phyloP scores from a whole-genome alignment of 2,113 vertebrate species.

The Dascyllus trimaculatus region DNA sequence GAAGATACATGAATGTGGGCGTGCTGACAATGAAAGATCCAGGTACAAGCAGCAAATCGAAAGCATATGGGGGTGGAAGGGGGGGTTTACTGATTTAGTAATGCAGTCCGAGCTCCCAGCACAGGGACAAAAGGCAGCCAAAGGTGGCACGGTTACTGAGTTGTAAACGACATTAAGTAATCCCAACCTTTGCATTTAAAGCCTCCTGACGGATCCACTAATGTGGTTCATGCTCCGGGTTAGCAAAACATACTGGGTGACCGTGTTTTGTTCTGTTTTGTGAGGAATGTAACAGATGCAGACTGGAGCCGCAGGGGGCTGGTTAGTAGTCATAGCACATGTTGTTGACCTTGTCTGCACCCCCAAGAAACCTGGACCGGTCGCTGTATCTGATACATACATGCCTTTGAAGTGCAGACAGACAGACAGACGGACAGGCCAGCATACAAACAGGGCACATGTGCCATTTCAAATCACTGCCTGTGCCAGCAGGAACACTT shows the following conservation, averaged over 20 bases:
- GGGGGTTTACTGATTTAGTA: constrained; percentile 47
- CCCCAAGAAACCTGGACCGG: constrained; percentile 59
- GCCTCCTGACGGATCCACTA: constrained; percentile 41
- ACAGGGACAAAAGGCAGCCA: constrained; percentile 59
- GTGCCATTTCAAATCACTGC: constrained; percentile 43
- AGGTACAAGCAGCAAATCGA: constrained; percentile 40
- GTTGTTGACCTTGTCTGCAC: constrained; percentile 75
- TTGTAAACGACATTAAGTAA: constrained; percentile 70
- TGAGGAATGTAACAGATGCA: constrained; percentile 77
- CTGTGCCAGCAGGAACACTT: constrained; percentile 55
- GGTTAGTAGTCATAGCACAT: constrained; percentile 72
- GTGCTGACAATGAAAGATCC: constrained; percentile 36
- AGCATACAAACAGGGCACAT: background rate
- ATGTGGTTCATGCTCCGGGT: constrained; percentile 70
- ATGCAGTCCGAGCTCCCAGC: constrained; percentile 55
- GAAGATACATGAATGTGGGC: constrained; percentile 31
- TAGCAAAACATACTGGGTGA: constrained; percentile 75
- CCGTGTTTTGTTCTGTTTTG: constrained; percentile 66
- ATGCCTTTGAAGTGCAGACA: constrained; percentile 64
- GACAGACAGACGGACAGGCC: constrained; percentile 21
- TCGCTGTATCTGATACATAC: constrained; percentile 50
- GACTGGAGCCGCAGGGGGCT: constrained; percentile 66
- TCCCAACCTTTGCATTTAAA: constrained; percentile 58
- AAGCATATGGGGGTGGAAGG: constrained; percentile 38
- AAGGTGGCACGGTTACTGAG: constrained; percentile 65